Percentiles rank a stretch among this genome's conserved stretches.
Evolutionary conservation across 2,888 invertebrate genomes (phyloP).

Genomic region (Dicyrtoma fusca): DNA sequence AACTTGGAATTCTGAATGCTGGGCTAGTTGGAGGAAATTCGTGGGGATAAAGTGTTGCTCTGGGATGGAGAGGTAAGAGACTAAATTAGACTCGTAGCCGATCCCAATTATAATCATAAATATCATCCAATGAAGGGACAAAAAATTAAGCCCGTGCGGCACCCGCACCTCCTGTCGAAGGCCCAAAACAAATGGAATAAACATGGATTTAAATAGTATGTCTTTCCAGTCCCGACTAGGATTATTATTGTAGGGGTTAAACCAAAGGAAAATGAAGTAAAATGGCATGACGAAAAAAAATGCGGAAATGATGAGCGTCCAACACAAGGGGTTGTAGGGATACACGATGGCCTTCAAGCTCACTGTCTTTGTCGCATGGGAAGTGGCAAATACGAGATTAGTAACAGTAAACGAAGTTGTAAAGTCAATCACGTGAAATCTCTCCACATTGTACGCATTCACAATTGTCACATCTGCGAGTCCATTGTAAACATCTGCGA

Average conservation of each 20-base stretch:
- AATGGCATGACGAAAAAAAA: neutral
- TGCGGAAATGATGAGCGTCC: conserved; percentile 8
- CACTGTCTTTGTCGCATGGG: conserved; percentile 22
- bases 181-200: conserved; percentile 1
- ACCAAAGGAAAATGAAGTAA: conserved; percentile 4
- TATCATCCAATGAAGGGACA: conserved; percentile 15
- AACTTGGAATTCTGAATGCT: neutral
- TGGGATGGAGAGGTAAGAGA: conserved; percentile 37
- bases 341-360: conserved; percentile 18
- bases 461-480: conserved; percentile 35
- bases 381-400: conserved; percentile 21
- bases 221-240: neutral
- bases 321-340: conserved; percentile 22
- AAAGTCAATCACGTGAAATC: conserved; percentile 31
- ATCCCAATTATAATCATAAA: conserved; percentile 29
- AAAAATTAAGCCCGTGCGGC: conserved; percentile 3
- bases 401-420: conserved; percentile 22
- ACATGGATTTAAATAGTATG: conserved; percentile 2
- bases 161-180: conserved; percentile 4
- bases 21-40: conserved; percentile 24
- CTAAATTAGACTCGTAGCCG: conserved; percentile 36
- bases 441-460: conserved; percentile 32
- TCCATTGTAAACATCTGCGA: conserved; percentile 29
- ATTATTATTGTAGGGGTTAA: neutral
- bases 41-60: conserved; percentile 11